Evolutionary conservation across 2,888 invertebrate genomes (phyloP), one percentile per base, ranked within the genome.

Genomic region (Drosophila flavopinicola): DNA sequence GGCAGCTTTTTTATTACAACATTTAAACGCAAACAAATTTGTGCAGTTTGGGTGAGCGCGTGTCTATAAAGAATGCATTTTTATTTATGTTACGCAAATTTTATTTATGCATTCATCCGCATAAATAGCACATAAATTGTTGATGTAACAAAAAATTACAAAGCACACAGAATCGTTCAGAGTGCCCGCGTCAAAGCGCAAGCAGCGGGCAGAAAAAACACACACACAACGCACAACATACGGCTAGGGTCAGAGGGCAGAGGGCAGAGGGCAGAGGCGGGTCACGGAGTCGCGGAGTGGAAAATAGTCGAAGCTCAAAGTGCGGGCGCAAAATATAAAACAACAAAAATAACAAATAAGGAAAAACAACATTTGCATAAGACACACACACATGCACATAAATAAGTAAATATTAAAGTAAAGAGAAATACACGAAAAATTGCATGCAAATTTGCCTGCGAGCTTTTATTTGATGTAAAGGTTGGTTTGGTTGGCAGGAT

Each of bases 31-130:
- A 59, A 58, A 68, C 35, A 54, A 58, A 45, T 54, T 63, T 67
- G 30, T 20, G 23, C 25, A 45, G 33, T 25, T 37, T 25, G 29
- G 39, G 11, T 15, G 38, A 17, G 33, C 20, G 9, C 24, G 10
- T 38, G 44, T 45, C 58, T 57, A 59, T 70, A 53, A 78, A 82
- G 78, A 75, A 75, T 73, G 67, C 64, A 77, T 49, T 78, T 73
- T 80, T 78, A 80, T 83, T 78, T 79, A 68, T 64, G 66, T 69
- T 66, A 61, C 64, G 65, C 60, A 69, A 67, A 83, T 66, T 67
- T 78, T 80, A 66, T 71, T 71, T 83, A 83, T 78, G 75, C 78
- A 78, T 76, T 80, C 83, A 78, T 78, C 75, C 78, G 75, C 80
- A 80, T 76, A 66, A 78, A 69, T 67, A 67, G 65, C 58, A 69